phyloP scores from a whole-genome alignment of 2,797 vertebrate genomes.

The Rhodeus uyekii region DNA sequence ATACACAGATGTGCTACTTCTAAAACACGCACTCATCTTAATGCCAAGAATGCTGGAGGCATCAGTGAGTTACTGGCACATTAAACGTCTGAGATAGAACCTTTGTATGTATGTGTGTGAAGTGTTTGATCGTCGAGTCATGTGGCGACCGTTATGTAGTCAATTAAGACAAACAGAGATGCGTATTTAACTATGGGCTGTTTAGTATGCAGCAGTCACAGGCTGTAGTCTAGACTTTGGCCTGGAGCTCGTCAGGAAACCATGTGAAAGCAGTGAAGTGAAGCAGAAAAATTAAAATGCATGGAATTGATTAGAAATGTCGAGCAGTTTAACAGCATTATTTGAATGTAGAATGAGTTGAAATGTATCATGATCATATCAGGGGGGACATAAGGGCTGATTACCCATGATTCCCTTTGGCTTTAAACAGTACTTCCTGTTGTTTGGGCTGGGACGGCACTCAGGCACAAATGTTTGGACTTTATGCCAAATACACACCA shows the following conservation, averaged over 20 bases:
- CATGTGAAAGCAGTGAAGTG: not conserved
- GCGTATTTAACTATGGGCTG: conserved; percentile 20
- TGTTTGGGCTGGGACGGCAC: conserved; percentile 39
- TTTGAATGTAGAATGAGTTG: not conserved
- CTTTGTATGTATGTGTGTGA: not conserved
- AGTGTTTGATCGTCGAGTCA: not conserved
- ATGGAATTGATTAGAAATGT: not conserved
- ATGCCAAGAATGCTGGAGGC: not conserved
- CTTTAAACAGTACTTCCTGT: conserved; percentile 52
- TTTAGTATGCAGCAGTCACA: conserved; percentile 12
- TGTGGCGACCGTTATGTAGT: conserved; percentile 12
- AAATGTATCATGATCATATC: not conserved
- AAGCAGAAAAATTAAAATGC: not conserved
- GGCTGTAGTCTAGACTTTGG: not conserved
- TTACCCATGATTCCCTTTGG: conserved; percentile 41
- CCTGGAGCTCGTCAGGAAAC: not conserved
- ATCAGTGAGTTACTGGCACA: not conserved
- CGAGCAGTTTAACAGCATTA: not conserved
- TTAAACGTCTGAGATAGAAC: not conserved
- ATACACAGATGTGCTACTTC: not conserved
- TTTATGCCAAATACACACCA: conserved; percentile 68
- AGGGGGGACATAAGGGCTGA: not conserved
- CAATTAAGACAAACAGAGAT: not conserved
- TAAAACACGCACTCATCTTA: conserved; percentile 4
- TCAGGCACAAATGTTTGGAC: conserved; percentile 35